Base-by-base conservation (phyloP, 1,140 invertebrate species). In the Bemisia tabaci region DNA sequence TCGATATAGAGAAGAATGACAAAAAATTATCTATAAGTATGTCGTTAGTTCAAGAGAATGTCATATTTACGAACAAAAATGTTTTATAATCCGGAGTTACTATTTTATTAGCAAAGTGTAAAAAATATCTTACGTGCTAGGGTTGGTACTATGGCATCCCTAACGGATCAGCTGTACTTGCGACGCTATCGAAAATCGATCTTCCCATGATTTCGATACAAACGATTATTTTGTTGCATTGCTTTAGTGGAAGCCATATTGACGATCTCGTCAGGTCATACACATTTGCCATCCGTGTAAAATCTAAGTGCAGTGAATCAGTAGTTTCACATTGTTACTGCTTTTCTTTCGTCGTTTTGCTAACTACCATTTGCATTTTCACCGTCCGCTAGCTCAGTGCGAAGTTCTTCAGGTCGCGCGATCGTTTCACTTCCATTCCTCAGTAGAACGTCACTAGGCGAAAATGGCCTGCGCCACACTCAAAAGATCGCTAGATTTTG, bases 391-490 rank as follows among this genome's bases (percentile, higher is more conserved):
- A 17, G 33, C 17, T 5, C 33, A 48, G 33, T 48, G 33, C 17
- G 33, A n/a, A n/a, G 5, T 48, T 9, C 5, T 48, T 48, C 33
- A 17, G 5, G 17, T 48, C 33, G 5, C 5, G 33, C 17, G 33
- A 48, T 48, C 33, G 33, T 5, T 48, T 48, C 5, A 48, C 33
- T 48, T 48, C 33, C 5, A 9, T 48, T 9, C 5, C 17, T 48
- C 33, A 9, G 5, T 48, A 17, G 33, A 48, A 48, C 33, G 33
- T 48, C 33, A 48, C 17, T 48, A 48, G 33, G n/a, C 21, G n/a
- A 26, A 64, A 33, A 96, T 96, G 94, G 94, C 94, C 81, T 96
- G 94, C 83, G 92, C 92, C 79, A 95, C 93, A 73, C 82, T 95
- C 67, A 97, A 96, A 83, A 85, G 93, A 77, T 88, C 88, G 75